Base-by-base conservation (phyloP, 2,888 invertebrate genomes). In the Antitype chi region DNA sequence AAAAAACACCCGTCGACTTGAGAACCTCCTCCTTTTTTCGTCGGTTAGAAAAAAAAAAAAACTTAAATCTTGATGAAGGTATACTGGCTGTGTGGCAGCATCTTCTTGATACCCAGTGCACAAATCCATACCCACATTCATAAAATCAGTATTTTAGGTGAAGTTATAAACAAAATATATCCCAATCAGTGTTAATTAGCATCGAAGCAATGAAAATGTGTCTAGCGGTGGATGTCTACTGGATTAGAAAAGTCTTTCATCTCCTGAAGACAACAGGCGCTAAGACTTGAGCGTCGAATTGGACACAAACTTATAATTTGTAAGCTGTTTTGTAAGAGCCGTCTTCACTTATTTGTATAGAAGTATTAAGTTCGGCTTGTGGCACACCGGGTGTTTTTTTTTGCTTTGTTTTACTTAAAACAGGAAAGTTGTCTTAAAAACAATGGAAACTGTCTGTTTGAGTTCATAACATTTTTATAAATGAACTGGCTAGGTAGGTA, bases 321-420 rank as follows among this genome's bases (percentile, higher is more conserved):
- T 80, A 72, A 84, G 75, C 75, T 38, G 57, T 63, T 66, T 74
- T 64, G 63, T 74, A 5, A 74, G 53, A 79, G 63, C 47, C n/a
- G 28, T 15, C 9, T 32, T 60, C 55, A 66, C 15, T 84, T 64
- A 68, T 80, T 84, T 80, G 59, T 80, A 57, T 52, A 49, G 70
- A 71, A 69, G 70, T 7, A 71, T 74, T 71, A 64, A 17, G 15
- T 23, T 20, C 0, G n/a, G 70, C 15, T 69, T 57, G 75, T 38
- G 64, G 57, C 1, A 75, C 69, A 84, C 68, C 9, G 28, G 25
- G 76, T 23, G 43, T 38, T 38, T 38, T 38, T 20, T 20, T 28
- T 38, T n/a, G 8, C n/a, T 67, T 23, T 1, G 32, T 52, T 52
- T 15, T 0, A 13, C 4, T 17, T 2, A 15, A 28, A 7, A 28